Evolutionary conservation across 2,113 vertebrate species (phyloP).

Genomic region (Baryphthengus martii): DNA sequence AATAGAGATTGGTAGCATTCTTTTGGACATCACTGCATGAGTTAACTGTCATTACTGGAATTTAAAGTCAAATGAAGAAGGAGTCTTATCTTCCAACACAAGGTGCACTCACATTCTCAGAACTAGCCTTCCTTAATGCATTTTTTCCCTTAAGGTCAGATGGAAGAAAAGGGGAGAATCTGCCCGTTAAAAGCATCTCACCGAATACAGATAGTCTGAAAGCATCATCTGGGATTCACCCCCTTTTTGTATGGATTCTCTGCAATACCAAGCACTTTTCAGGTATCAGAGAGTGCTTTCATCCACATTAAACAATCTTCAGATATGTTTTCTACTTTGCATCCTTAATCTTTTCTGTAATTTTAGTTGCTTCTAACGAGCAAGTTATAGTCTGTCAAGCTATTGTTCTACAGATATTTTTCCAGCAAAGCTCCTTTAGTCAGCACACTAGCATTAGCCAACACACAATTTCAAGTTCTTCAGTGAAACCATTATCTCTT

Average conservation of each 20-base stretch:
- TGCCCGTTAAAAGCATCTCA: slow-evolving; percentile 27
- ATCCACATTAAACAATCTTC: not conserved
- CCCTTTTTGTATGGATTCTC: not conserved
- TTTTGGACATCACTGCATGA: not conserved
- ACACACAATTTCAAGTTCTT: not conserved
- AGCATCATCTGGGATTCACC: slow-evolving; percentile 16
- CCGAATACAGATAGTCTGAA: slow-evolving; percentile 4
- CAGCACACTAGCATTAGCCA: not conserved
- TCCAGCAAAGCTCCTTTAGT: not conserved
- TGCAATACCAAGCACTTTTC: not conserved
- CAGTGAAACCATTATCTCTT: not conserved
- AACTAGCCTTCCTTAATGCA: slow-evolving; percentile 28
- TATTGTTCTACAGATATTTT: not conserved
- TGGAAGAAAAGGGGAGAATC: slow-evolving; percentile 11
- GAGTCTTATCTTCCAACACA: not conserved
- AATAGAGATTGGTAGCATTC: not conserved
- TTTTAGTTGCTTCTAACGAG: slow-evolving; percentile 21
- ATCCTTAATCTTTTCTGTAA: slow-evolving; percentile 24
- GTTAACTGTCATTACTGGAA: not conserved
- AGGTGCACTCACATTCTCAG: not conserved
- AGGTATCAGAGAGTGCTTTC: slow-evolving; percentile 8
- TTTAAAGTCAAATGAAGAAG: slow-evolving; percentile 8
- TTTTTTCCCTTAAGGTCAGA: slow-evolving; percentile 45
- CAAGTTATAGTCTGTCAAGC: not conserved
- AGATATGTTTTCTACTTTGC: not conserved